phyloP scores from a whole-genome alignment of 1,140 invertebrate species.

The Cephus cinctus region DNA sequence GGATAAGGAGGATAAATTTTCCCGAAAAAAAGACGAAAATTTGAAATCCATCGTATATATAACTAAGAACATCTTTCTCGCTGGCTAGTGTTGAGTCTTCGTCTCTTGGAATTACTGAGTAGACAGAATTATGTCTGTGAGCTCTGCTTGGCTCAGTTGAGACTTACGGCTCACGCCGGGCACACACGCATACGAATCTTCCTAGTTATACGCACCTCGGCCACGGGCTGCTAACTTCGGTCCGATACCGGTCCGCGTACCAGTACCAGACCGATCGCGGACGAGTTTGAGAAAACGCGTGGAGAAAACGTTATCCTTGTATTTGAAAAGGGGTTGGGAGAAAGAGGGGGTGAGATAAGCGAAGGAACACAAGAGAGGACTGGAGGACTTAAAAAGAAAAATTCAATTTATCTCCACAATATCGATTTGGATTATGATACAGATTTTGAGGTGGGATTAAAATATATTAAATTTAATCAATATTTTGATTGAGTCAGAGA shows the following conservation, averaged over 20 bases:
- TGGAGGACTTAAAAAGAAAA: no score
- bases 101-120: conserved; percentile 53
- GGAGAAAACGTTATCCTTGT: no score
- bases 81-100: no score
- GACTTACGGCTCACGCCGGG: conserved; percentile 51
- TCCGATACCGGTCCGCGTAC: conserved; percentile 22
- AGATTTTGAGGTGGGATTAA: no score
- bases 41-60: background rate
- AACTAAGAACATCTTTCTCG: conserved; percentile 20
- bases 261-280: conserved; percentile 21
- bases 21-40: conserved; percentile 22
- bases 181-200: conserved; percentile 38
- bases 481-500: no score
- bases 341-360: no score
- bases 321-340: no score
- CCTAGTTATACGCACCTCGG: conserved; percentile 22
- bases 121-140: conserved; percentile 56
- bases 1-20: conserved; percentile 23
- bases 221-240: no score
- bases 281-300: conserved; percentile 19
- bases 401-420: no score
- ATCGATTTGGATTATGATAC: no score
- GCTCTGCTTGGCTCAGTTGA: conserved; percentile 50
- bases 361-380: no score
- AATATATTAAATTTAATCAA: no score